Evolutionary conservation across 2,113 vertebrate species (phyloP).

Genomic region (Grammomys surdaster): DNA sequence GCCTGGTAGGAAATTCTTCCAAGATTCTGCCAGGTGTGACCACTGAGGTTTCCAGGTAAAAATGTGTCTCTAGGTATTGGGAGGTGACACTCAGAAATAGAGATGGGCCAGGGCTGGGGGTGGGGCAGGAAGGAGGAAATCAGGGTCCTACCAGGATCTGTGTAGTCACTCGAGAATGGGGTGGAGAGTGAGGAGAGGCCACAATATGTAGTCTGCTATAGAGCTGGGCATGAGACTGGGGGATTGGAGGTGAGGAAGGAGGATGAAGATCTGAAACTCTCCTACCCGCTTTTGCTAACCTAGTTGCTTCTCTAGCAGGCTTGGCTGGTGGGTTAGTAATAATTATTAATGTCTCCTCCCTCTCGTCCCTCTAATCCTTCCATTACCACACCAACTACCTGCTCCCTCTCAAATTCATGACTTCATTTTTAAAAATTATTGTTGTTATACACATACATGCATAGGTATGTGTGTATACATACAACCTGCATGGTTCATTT

Average conservation of each 20-base stretch:
- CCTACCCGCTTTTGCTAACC: not conserved
- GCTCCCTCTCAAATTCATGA: not conserved
- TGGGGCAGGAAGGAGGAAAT: not conserved
- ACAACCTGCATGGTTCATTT: not conserved
- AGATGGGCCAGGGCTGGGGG: not conserved
- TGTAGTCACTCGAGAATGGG: not conserved
- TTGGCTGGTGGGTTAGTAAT: not conserved
- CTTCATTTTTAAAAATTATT: not conserved
- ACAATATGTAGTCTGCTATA: not conserved
- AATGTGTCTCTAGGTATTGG: not conserved
- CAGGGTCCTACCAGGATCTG: not conserved
- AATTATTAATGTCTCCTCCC: too few relatives aligned
- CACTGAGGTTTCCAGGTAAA: not conserved
- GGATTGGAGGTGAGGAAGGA: not conserved
- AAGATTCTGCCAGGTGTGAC: not conserved
- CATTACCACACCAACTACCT: not conserved
- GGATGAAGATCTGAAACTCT: not conserved
- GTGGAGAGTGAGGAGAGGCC: not conserved
- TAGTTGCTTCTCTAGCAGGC: not conserved
- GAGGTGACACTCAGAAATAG: not conserved
- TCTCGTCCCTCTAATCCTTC: not conserved
- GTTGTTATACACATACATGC: not conserved
- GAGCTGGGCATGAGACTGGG: not conserved
- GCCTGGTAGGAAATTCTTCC: not conserved
- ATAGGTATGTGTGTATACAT: not conserved